Evolutionary conservation across 1,140 invertebrate species (phyloP), one percentile per base, ranked within the genome.

Genomic region (Pseudomyrmex cubaensis): DNA sequence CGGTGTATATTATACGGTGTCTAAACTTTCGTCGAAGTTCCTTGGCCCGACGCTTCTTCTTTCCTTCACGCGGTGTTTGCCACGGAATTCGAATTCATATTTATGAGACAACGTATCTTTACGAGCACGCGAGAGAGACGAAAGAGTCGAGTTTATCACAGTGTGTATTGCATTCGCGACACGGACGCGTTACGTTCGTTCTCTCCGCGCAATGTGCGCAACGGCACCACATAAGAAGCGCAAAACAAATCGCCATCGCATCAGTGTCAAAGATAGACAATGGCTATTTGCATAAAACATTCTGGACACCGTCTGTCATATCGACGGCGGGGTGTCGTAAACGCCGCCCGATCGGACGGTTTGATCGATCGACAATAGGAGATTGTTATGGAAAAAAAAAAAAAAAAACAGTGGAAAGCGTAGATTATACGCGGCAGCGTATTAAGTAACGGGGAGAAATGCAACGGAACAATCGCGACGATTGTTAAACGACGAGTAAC

Each of bases 281-380:
- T 91, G 85, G 90, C 9, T 77, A 90, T 91, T 91, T 90, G 87
- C 90, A 91, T 91, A 91, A 91, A 91, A 91, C 90, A 91, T 91
- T 89, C 85, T 76, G 76, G 64, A 64, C 54, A 63, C 35, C 54
- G 73, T 84, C 83, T 76, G 83, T 88, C 35, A 35, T 85, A 90
- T 87, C 84, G 70, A 67, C 70, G 85, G 62, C 82, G 69, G 63
- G 35, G 63, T 78, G 44, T 70, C 46, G 76, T 70, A 80, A 85
- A 75, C 72, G 70, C 22, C 63, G 35, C 35, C 35, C 20, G 73
- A 61, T 70, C 64, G 52, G 52, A 80, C 63, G 66, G 35, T 35
- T 70, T 63, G 80, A 88, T 90, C 88, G 66, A 52, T 56, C 85
- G 63, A 90, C 89, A 88, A 90, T 90, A 67, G 61, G 20, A 20